Evolutionary conservation across 2,113 vertebrate genomes (phyloP).

Genomic region (Rhinolophus sinicus): DNA sequence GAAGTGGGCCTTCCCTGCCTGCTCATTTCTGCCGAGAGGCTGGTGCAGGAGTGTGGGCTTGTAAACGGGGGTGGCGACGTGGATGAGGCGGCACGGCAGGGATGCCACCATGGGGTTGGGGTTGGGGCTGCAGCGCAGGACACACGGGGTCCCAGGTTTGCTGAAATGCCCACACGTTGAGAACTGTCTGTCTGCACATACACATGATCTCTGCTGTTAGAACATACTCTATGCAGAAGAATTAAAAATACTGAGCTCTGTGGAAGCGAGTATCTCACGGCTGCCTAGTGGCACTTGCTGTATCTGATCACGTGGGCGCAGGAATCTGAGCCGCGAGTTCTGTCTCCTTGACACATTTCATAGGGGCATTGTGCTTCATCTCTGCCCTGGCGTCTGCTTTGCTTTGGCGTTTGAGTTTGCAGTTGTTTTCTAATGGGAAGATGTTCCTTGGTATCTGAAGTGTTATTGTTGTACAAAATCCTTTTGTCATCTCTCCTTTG

Average conservation of each 20-base stretch:
- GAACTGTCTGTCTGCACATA: neutral
- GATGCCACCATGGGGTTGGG: neutral
- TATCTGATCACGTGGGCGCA: neutral
- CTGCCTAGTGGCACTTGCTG: neutral
- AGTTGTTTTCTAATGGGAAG: neutral
- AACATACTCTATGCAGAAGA: neutral
- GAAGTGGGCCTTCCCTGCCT: neutral
- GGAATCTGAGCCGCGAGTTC: neutral
- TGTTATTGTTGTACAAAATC: neutral
- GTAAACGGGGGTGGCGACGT: neutral
- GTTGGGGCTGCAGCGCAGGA: rapidly evolving
- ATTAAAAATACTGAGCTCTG: neutral
- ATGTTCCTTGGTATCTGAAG: neutral
- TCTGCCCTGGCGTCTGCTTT: neutral
- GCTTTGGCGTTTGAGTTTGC: neutral
- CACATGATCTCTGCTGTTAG: rapidly evolving
- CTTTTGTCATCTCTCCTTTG: neutral
- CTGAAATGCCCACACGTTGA: neutral
- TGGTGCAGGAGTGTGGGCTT: neutral
- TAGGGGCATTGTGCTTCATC: neutral
- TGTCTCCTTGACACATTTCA: neutral
- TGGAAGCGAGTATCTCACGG: neutral
- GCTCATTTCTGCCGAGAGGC: neutral
- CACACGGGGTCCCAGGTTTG: neutral
- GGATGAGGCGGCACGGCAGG: neutral